Evolutionary conservation across 1,140 invertebrate species (phyloP).

Genomic region (Lepidostoma basale): DNA sequence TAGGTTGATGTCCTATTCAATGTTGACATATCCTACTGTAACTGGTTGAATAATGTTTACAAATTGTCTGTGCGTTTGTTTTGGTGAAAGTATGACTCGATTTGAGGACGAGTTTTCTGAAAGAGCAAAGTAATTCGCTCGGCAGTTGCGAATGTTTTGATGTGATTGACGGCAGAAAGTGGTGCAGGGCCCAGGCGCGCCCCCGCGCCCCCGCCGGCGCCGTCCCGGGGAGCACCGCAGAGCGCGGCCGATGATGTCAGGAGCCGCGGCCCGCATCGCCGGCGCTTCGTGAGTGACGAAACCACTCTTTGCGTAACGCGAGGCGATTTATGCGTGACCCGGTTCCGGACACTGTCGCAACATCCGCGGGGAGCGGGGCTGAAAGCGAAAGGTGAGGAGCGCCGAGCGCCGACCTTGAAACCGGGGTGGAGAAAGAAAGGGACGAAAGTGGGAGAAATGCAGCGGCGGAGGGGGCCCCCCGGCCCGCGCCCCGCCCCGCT

Average conservation of each 20-base stretch:
- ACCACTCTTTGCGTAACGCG: conserved; percentile 28
- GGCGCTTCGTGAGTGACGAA: conserved; percentile 20
- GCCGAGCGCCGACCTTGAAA: conserved; percentile 35
- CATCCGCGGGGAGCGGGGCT: conserved; percentile 32
- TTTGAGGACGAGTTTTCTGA: no score
- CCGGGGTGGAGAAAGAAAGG: conserved; percentile 31
- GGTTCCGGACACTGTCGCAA: conserved; percentile 35
- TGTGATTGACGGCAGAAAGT: no score
- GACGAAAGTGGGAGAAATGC: conserved; percentile 60
- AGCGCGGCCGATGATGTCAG: neutral
- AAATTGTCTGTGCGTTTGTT: no score
- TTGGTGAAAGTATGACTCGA: no score
- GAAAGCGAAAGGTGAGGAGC: conserved; percentile 36
- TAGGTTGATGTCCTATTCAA: no score
- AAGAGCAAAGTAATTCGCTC: no score
- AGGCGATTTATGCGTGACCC: conserved; percentile 34
- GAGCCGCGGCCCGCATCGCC: neutral
- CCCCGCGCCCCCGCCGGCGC: no score
- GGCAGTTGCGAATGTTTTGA: no score
- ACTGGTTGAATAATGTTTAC: no score
- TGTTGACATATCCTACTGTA: no score
- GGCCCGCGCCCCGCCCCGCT: neutral
- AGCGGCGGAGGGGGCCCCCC: neutral
- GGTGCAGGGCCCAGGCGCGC: no score
- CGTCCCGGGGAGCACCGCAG: neutral